Evolutionary conservation across 2,113 vertebrate genomes (phyloP).

Genomic region (Macroglossus sobrinus): DNA sequence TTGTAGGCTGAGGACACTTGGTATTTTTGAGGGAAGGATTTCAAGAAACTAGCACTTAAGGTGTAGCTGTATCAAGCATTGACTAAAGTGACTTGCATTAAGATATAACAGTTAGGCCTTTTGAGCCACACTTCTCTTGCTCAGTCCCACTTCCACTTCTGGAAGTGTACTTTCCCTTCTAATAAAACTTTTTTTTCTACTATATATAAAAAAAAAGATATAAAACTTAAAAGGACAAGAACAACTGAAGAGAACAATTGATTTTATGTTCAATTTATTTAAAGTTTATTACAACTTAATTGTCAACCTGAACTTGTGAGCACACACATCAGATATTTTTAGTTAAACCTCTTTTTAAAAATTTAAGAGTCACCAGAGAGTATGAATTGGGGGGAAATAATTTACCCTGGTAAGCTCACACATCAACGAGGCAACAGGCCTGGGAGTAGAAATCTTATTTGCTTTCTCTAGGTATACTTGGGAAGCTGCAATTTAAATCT

Average conservation of each 20-base stretch:
- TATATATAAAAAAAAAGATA: not conserved
- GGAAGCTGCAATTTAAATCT: constrained; percentile 41
- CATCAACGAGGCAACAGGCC: not conserved
- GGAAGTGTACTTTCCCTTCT: too few species aligned
- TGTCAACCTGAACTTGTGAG: not conserved
- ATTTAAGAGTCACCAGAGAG: not conserved
- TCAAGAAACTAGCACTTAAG: not conserved
- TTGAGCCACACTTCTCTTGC: too few species aligned
- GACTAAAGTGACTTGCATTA: not conserved
- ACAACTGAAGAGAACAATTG: not conserved
- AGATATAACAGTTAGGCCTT: not conserved
- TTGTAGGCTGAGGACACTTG: not conserved
- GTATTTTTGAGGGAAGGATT: not conserved
- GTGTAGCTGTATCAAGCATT: not conserved
- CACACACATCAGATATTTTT: not conserved
- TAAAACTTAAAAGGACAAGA: not conserved
- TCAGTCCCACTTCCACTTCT: too few species aligned
- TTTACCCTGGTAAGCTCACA: not conserved
- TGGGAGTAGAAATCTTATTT: not conserved
- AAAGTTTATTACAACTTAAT: not conserved
- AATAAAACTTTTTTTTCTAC: too few species aligned
- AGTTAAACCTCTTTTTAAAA: not conserved
- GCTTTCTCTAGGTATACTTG: not conserved
- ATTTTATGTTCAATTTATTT: not conserved
- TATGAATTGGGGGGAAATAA: not conserved